phyloP scores from a whole-genome alignment of 2,113 vertebrate species.

The Furnarius figulus region DNA sequence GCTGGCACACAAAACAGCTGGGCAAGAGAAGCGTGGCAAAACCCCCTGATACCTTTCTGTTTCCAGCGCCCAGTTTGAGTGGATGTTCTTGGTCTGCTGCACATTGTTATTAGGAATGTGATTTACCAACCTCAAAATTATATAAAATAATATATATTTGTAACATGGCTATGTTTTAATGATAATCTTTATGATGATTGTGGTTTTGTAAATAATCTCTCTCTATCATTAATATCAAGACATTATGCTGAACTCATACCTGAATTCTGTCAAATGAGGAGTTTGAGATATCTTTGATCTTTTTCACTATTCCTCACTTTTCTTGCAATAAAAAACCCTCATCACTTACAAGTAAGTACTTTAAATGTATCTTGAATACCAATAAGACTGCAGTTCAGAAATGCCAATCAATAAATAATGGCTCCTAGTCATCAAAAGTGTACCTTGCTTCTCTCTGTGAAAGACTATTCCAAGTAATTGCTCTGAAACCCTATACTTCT shows the following conservation, averaged over 20 bases:
- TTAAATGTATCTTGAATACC: not conserved
- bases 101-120: not conserved
- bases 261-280: not conserved
- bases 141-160: not conserved
- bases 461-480: not conserved
- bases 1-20: no score
- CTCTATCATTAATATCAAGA: not conserved
- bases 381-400: not conserved
- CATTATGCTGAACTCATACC: not conserved
- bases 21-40: no score
- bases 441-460: not conserved
- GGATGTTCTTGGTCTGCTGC: not conserved
- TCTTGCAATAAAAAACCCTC: not conserved
- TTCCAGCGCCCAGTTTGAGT: not conserved
- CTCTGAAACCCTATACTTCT: not conserved
- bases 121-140: not conserved
- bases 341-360: not conserved
- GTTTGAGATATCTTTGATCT: not conserved
- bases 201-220: not conserved
- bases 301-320: not conserved
- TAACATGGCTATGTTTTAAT: not conserved
- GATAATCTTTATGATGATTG: not conserved
- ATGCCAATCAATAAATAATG: not conserved
- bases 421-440: not conserved
- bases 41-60: not conserved